Percentiles rank a stretch among this genome's conserved stretches.
Conservation (phyloP, 2,888 invertebrate species). For the Chrysina gloriosa region DNA sequence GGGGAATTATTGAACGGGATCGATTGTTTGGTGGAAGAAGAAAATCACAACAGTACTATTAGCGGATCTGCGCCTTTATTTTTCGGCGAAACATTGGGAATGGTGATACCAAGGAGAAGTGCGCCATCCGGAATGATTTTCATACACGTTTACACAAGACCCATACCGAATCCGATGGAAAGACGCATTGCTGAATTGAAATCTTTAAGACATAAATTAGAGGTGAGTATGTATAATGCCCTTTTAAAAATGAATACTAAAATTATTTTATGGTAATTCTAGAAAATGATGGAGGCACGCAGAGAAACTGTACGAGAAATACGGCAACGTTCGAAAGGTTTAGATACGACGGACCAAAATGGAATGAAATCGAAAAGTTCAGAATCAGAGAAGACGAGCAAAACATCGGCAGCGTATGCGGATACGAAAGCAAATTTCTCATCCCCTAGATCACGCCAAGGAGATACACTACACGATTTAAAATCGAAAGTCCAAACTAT, state of each 20-base stretch:
- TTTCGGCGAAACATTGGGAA: constrained; percentile 55
- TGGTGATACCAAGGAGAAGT: constrained; percentile 56
- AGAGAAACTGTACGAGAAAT: constrained; percentile 22
- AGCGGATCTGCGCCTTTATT: constrained; percentile 55
- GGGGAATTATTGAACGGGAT: constrained; percentile 56
- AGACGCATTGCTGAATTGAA: constrained; percentile 57
- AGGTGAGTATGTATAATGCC: constrained; percentile 54
- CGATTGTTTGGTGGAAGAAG: constrained; percentile 57
- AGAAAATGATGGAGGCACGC: constrained; percentile 43
- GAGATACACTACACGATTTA: background rate
- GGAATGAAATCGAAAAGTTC: background rate
- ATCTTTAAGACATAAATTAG: constrained; percentile 54
- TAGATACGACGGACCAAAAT: background rate
- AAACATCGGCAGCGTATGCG: background rate
- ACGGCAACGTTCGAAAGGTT: constrained; percentile 7
- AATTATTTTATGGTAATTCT: constrained; percentile 33
- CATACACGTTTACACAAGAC: constrained; percentile 55
- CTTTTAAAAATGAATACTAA: too few relatives aligned
- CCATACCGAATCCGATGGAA: constrained; percentile 56
- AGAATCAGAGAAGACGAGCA: background rate
- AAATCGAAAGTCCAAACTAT: constrained; percentile 38
- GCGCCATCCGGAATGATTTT: constrained; percentile 54
- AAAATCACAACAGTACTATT: constrained; percentile 52
- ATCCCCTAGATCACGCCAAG: background rate
- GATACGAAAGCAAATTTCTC: background rate